Evolutionary conservation across 2,113 vertebrate species (phyloP).

Genomic region (Carlito syrichta): DNA sequence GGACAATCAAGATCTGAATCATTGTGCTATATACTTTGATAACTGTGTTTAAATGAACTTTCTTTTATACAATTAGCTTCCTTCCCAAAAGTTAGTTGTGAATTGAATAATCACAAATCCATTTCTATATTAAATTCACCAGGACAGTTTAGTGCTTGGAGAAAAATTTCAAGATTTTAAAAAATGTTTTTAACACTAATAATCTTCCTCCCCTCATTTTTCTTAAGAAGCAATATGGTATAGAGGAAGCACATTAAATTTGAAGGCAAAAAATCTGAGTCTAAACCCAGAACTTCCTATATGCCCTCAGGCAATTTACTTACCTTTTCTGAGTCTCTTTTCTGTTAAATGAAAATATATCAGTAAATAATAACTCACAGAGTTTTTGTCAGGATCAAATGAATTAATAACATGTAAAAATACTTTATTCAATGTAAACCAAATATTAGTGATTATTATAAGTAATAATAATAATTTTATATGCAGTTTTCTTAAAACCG

Average conservation of each 20-base stretch:
- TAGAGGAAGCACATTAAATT: background rate
- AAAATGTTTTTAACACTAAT: background rate
- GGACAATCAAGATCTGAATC: background rate
- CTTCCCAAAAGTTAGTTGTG: background rate
- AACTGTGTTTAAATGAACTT: background rate
- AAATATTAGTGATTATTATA: background rate
- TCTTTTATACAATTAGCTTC: background rate
- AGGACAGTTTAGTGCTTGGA: background rate
- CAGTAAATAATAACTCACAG: background rate
- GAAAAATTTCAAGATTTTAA: background rate
- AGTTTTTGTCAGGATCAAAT: background rate
- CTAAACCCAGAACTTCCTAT: background rate
- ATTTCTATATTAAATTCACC: background rate
- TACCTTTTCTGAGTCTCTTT: background rate
- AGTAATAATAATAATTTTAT: background rate
- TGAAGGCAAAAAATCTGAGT: background rate
- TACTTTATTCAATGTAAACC: background rate
- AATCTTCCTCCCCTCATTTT: background rate
- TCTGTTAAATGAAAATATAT: background rate
- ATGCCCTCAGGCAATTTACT: background rate
- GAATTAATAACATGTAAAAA: background rate
- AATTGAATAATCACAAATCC: background rate
- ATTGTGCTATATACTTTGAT: background rate
- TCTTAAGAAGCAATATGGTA: background rate
- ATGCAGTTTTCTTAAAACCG: background rate